A percentile compares a stretch with the other conserved stretches of the same genome.
These are phyloP conservation scores for Eupithecia subfuscata DNA, from an alignment of 2,888 invertebrate species.

Conservation along the genomic window DNA sequence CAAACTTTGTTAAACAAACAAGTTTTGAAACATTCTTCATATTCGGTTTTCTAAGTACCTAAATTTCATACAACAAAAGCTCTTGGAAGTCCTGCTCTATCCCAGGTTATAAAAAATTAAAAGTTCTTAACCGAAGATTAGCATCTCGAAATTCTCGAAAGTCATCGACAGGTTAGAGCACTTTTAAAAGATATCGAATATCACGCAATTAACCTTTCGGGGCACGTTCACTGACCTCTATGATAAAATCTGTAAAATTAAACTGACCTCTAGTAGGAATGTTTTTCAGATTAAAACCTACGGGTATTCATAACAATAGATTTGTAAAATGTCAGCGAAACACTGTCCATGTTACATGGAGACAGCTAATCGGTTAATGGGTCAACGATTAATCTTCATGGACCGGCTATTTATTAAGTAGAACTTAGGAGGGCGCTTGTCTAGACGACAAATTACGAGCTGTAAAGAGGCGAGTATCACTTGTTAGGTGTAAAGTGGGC, in stretches of 20 bases:
- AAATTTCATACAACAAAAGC: not conserved
- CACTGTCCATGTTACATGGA: not conserved
- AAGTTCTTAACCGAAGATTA: not conserved
- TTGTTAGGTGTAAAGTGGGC: not conserved
- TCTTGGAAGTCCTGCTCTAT: not conserved
- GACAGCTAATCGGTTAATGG: not conserved
- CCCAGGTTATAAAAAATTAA: not conserved
- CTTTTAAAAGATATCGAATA: not conserved
- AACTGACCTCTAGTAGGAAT: not conserved
- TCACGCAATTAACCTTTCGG: not conserved
- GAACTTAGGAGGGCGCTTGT: not conserved
- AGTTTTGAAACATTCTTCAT: not conserved
- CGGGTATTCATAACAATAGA: not conserved
- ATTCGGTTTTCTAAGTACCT: not conserved
- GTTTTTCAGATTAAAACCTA: not conserved
- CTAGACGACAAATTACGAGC: slow-evolving; percentile 13
- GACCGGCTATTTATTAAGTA: not conserved
- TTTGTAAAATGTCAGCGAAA: slow-evolving; percentile 3
- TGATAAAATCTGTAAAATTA: not conserved
- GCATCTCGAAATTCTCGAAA: not conserved
- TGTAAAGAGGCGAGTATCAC: not conserved
- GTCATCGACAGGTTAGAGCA: not conserved
- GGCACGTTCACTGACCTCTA: not conserved
- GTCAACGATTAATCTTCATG: not conserved
- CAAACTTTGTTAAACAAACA: no score